Base-by-base conservation (phyloP, 64 coral and sea anemone genomes). In the Dendronephthya gigantea region DNA sequence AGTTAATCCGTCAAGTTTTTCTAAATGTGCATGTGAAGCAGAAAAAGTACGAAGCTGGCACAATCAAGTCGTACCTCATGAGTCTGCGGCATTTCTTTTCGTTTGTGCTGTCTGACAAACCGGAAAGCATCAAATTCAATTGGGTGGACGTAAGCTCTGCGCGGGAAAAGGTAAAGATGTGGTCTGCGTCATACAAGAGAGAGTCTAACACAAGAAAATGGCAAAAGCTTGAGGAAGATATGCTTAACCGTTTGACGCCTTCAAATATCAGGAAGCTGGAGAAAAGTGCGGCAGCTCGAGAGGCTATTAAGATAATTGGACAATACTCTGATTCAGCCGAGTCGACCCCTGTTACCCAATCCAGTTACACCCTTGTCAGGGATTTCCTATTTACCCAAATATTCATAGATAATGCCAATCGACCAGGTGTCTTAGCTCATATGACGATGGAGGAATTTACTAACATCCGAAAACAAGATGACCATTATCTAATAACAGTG, bases 151-250 rank as follows among this genome's bases (percentile, higher is more conserved):
- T 45, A 45, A 45, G 11, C 11, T 4, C 41, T 45, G n/a, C 11
- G 11, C 41, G 41, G 11, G 41, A 45, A 11, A 45, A 45, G 11
- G 11, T 45, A 6, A 66, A 66, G 22, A 81, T 76, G 28, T 87
- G 83, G 91, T 89, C 83, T 50, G 36, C 75, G 11, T 92, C 91
- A 19, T 89, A 82, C 75, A 88, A 92, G 22, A 88, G 79, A 47
- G 84, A 86, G 23, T 82, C 83, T 50, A 55, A 19, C 30, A 88
- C 52, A 32, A 85, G 90, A 62, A 92, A 92, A 47, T 92, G 86
- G 86, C 45, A 92, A 68, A 92, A 88, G 37, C 75, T 85, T 40
- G 86, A 84, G 85, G 49, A 92, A 66, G 90, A 92, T 35, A 23
- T 22, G 49, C 45, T 88, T 15, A 59, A 79, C 30, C 66, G 58